Conservation (phyloP, 1,140 invertebrate species). For the Drosophila triauraria region DNA sequence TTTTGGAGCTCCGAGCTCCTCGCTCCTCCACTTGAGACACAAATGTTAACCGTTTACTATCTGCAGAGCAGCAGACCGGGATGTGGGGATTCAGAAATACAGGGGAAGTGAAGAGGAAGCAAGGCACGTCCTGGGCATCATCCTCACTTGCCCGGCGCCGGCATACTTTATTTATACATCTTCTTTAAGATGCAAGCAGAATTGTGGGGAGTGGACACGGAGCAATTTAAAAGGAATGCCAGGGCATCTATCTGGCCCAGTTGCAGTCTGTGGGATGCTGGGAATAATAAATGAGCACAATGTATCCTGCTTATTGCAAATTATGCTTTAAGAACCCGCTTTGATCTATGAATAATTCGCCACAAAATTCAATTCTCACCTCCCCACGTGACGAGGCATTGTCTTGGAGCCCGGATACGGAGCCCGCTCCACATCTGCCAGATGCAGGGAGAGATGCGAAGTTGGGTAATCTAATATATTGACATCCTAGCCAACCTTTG, state of each 20-base stretch:
- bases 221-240: slow-evolving; percentile 40
- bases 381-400: slow-evolving; percentile 15
- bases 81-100: slow-evolving; percentile 10
- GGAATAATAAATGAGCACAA: slow-evolving; percentile 35
- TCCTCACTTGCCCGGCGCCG: slow-evolving; percentile 41
- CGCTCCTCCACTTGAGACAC: slow-evolving; percentile 48
- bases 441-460: not conserved
- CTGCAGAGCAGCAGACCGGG: slow-evolving; percentile 36
- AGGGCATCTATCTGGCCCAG: slow-evolving; percentile 27
- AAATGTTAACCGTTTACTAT: slow-evolving; percentile 68
- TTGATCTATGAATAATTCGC: slow-evolving; percentile 45
- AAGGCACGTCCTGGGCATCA: slow-evolving; percentile 45
- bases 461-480: slow-evolving; percentile 53
- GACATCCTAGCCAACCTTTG: slow-evolving; percentile 56
- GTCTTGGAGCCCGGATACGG: not conserved
- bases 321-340: slow-evolving; percentile 21
- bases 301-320: slow-evolving; percentile 38
- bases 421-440: not conserved
- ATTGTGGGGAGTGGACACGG: slow-evolving; percentile 37
- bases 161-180: slow-evolving; percentile 55
- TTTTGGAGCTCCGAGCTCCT: not conserved
- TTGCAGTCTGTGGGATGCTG: slow-evolving; percentile 1
- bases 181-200: slow-evolving; percentile 52
- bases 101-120: not conserved
- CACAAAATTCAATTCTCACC: slow-evolving; percentile 51